Percentiles rank a stretch among this genome's conserved stretches.
Evolutionary conservation across 2,888 invertebrate species (phyloP).

Genomic region (Tetragonula carbonaria): DNA sequence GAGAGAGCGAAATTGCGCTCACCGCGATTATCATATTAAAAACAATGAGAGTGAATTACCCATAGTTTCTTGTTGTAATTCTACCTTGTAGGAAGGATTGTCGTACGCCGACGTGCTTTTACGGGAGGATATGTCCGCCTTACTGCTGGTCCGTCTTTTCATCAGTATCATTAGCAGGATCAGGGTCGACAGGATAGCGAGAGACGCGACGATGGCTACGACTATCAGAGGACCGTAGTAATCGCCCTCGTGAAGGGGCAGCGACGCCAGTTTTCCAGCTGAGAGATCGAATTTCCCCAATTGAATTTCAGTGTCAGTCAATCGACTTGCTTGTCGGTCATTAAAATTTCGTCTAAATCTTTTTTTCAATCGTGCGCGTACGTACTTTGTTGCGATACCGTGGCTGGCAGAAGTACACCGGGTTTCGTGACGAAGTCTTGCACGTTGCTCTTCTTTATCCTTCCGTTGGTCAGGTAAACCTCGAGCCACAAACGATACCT

Average conservation of each 20-base stretch:
- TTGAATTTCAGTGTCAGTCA: no score
- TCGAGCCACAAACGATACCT: constrained; percentile 95
- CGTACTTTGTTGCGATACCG: constrained; percentile 86
- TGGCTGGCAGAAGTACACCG: constrained; percentile 85
- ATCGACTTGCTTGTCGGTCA: no score
- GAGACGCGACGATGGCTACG: constrained; percentile 93
- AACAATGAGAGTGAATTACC: constrained; percentile 86
- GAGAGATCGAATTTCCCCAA: neutral
- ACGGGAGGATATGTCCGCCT: constrained; percentile 92
- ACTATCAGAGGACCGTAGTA: constrained; percentile 95
- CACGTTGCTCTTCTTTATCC: constrained; percentile 95
- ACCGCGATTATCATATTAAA: constrained; percentile 35
- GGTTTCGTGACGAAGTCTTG: constrained; percentile 94
- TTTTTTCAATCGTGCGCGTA: constrained; percentile 65
- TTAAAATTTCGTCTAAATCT: neutral
- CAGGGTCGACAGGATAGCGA: constrained; percentile 93
- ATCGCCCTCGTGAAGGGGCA: constrained; percentile 87
- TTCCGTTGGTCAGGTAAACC: constrained; percentile 94
- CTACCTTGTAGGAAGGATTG: constrained; percentile 97
- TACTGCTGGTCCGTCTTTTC: constrained; percentile 88
- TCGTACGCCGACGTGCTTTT: constrained; percentile 96
- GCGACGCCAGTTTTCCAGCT: constrained; percentile 85
- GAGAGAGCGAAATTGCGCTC: neutral
- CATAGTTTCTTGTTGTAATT: constrained; percentile 96
- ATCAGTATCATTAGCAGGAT: constrained; percentile 92